Conservation (phyloP, 2,797 vertebrate species). For the Lepilemur septentrionalis region DNA sequence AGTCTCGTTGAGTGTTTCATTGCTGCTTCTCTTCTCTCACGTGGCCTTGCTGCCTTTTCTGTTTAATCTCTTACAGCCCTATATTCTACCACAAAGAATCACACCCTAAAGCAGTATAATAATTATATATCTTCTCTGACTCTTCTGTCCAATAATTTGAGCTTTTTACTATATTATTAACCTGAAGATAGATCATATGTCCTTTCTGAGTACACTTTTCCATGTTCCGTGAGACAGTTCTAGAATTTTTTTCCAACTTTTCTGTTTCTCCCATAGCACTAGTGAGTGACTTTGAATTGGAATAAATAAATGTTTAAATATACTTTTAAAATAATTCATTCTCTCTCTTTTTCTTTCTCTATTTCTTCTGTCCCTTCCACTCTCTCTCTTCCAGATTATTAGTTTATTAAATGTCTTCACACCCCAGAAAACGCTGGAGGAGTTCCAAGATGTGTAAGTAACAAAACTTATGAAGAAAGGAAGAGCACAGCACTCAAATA, state of each 20-base stretch:
- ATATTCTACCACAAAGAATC: neutral
- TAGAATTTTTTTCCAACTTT: neutral
- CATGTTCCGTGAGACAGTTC: neutral
- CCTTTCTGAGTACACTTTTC: neutral
- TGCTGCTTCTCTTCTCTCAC: neutral
- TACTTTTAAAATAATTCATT: slow-evolving; percentile 48
- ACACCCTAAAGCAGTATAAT: neutral
- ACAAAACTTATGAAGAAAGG: slow-evolving; percentile 26
- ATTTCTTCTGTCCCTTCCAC: slow-evolving; percentile 58
- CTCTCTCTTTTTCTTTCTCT: slow-evolving; percentile 50
- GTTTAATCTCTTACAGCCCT: neutral
- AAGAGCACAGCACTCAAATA: neutral
- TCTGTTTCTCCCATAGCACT: neutral
- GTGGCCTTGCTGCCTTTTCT: neutral
- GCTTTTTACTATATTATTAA: neutral
- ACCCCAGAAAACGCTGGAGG: slow-evolving; percentile 98
- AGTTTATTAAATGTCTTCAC: slow-evolving; percentile 99
- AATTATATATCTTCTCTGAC: neutral
- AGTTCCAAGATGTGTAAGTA: slow-evolving; percentile 99
- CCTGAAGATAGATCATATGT: neutral
- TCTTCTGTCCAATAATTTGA: neutral
- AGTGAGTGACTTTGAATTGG: neutral
- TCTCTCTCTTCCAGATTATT: slow-evolving; percentile 94
- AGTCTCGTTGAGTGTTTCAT: neutral
- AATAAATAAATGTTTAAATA: slow-evolving; percentile 20